These are phyloP conservation scores for Lepus americanus DNA, from an alignment of 2,113 vertebrate genomes.

Conservation along the genomic window DNA sequence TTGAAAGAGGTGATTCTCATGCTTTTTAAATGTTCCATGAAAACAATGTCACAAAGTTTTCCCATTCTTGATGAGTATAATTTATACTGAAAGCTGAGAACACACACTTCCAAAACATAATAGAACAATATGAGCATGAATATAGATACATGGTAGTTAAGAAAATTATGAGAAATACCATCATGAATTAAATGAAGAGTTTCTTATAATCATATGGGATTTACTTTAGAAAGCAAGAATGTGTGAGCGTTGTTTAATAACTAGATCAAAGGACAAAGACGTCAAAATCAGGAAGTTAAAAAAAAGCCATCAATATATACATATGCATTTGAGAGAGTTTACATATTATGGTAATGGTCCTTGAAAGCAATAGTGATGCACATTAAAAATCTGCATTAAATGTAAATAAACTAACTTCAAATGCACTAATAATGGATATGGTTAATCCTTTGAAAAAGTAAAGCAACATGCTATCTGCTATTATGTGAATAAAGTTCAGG, in stretches of 20 bases:
- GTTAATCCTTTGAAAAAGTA: not conserved
- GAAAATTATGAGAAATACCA: not conserved
- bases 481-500: not conserved
- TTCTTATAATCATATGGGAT: not conserved
- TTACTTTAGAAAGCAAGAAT: slow-evolving; percentile 25
- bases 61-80: not conserved
- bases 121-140: not conserved
- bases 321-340: rapidly evolving
- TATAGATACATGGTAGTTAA: not conserved
- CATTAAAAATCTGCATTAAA: not conserved
- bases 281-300: not conserved
- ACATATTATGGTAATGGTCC: not conserved
- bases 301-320: not conserved
- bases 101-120: not conserved
- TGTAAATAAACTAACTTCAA: not conserved
- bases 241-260: not conserved
- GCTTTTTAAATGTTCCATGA: slow-evolving; percentile 21
- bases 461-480: not conserved
- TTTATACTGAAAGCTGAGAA: slow-evolving; percentile 11
- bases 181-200: not conserved
- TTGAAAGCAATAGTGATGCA: not conserved
- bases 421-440: not conserved
- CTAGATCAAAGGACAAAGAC: not conserved
- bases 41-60: not conserved
- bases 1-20: not conserved